Base-by-base conservation (phyloP, 2,797 vertebrate species). In the Gadopsis marmoratus region DNA sequence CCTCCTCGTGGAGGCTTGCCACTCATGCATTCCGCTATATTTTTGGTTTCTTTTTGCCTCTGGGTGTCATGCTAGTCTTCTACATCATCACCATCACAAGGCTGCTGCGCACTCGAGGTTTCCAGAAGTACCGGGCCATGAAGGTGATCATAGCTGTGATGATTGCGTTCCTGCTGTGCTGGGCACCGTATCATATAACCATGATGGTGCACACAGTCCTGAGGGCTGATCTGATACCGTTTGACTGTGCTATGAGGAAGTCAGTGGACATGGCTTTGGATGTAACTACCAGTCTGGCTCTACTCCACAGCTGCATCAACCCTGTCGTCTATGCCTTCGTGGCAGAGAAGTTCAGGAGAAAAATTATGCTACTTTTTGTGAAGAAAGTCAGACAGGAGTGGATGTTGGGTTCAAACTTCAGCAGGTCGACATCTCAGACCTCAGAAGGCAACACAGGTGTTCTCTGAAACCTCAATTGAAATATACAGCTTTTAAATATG, bases 61-160 rank as follows among this genome's bases (percentile, higher is more conserved):
- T 94, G 55, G 6, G 0, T 0, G 4, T 95, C 86, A 96, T 96
- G 96, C 3, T 94, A 1, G 10, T 37, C 21, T 96, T 94, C 86
- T 96, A 96, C 64, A 74, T 93, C 56, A 6, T 95, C 76, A 96
- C 94, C 0, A 35, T 95, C 5, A 35, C 29, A 0, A 86, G 92
- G 79, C 89, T 96, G 58, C 77, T 95, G 78, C 89, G 55, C 29
- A 95, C 93, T 0, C 89, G 93, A 0, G 89, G 94, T 21, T 96
- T 96, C 89, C 84, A 84, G 71, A 96, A 95, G 78, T 93, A 96
- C 68, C 90, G 92, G 17, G 96, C 96, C 82, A 96, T 96, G 95
- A 92, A 91, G 54, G 92, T 96, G 60, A 96, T 96, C 51, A 82
- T 94, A 3, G 79, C 85, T 0, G 95, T 96, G 67, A 95, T 96